Base-by-base conservation (phyloP, 2,113 vertebrate species). In the Myocastor coypus region DNA sequence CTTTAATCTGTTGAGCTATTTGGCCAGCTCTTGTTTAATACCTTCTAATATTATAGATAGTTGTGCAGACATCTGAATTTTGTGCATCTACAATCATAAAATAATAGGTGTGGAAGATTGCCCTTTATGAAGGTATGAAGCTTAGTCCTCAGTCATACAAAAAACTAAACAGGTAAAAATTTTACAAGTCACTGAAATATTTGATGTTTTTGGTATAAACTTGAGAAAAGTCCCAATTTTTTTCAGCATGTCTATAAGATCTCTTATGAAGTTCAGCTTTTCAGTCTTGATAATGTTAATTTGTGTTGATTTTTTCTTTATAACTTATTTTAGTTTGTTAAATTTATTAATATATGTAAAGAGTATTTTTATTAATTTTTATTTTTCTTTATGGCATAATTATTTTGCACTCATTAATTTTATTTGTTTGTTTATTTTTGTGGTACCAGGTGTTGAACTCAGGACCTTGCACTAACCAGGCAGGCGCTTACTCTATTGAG, bases 391-490 rank as follows among this genome's bases (percentile, higher is more conserved):
- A 61, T 52, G 55, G 24, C 26, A 20, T 0, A 40, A 61, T 92
- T 82, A 71, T 55, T 96, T 96, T 89, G 16, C 13, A 52, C 55
- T n/a, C 85, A 14, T 28, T 16, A n/a, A n/a, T n/a, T n/a, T n/a
- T n/a, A n/a, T n/a, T n/a, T n/a, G n/a, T n/a, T n/a, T n/a, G n/a
- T n/a, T n/a, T n/a, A n/a, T n/a, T n/a, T n/a, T n/a, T n/a, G n/a
- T n/a, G n/a, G n/a, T n/a, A n/a, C n/a, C n/a, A n/a, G n/a, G n/a
- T n/a, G n/a, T n/a, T n/a, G n/a, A n/a, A n/a, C n/a, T n/a, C n/a
- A n/a, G n/a, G n/a, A n/a, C n/a, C n/a, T n/a, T n/a, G n/a, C n/a
- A n/a, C n/a, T n/a, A n/a, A n/a, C n/a, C n/a, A n/a, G n/a, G n/a
- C n/a, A n/a, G n/a, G n/a, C n/a, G n/a, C n/a, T n/a, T n/a, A n/a